A percentile compares a stretch with the other conserved stretches of the same genome.
Conservation (phyloP, 2,888 invertebrate species). For the Leucozona laternaria region DNA sequence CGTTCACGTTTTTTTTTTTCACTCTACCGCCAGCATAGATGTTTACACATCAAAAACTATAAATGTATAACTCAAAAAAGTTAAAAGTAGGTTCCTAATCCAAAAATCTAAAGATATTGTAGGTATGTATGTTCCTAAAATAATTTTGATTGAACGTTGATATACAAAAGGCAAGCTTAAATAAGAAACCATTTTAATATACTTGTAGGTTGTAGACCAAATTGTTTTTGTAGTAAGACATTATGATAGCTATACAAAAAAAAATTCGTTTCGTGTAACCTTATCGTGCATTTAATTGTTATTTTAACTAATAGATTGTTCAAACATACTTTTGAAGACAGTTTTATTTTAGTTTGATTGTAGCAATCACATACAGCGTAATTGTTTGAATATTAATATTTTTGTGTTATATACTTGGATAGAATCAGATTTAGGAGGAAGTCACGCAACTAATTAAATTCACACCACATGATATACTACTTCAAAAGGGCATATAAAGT, state of each 20-base stretch:
- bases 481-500: background rate
- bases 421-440: background rate
- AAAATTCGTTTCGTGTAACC: background rate
- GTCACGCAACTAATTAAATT: background rate
- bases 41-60: too few species aligned
- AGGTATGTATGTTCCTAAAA: background rate
- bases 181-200: background rate
- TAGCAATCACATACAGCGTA: background rate
- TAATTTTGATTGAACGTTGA: background rate
- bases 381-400: slow-evolving; percentile 1
- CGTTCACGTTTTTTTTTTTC: too few species aligned
- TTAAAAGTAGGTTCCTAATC: too few species aligned
- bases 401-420: background rate
- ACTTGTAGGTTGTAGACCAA: background rate
- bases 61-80: too few species aligned
- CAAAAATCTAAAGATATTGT: too few species aligned
- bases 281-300: slow-evolving; percentile 7
- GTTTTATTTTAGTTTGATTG: slow-evolving; percentile 3
- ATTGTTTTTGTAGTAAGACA: background rate
- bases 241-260: background rate
- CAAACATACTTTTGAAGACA: background rate
- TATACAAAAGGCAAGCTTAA: background rate
- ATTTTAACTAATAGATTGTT: slow-evolving; percentile 9
- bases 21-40: too few species aligned
- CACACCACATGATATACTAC: background rate